Evolutionary conservation across 64 coral and sea anemone species (phyloP).

Genomic region (Catalaphyllia jardinei): DNA sequence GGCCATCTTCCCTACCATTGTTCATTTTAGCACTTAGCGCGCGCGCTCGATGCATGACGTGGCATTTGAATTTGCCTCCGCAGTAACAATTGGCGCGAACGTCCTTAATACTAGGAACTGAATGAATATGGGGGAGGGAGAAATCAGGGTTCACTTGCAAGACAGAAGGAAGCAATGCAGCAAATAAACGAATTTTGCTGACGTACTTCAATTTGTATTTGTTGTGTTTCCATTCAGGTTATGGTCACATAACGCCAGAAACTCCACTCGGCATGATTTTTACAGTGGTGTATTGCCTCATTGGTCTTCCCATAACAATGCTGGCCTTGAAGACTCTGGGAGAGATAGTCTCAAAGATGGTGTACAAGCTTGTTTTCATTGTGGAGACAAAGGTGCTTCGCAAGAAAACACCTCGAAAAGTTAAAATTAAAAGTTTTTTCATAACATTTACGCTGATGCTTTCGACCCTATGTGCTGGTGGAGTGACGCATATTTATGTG

Average conservation of each 20-base stretch:
- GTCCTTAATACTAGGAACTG: no score
- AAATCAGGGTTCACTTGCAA: no score
- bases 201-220: neutral
- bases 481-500: conserved; percentile 11
- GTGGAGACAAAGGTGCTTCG: neutral
- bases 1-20: no score
- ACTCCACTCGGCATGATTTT: conserved; percentile 44
- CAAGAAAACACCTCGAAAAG: neutral
- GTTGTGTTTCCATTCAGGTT: conserved; percentile 19
- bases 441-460: conserved; percentile 42
- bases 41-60: no score
- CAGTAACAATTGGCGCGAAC: no score
- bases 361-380: neutral
- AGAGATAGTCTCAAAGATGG: conserved; percentile 1
- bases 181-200: no score
- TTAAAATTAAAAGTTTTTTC: conserved; percentile 16
- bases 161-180: no score
- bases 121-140: no score
- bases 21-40: no score
- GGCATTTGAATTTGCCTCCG: no score
- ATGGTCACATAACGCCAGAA: conserved; percentile 50
- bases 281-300: conserved; percentile 38
- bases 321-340: conserved; percentile 40
- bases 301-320: conserved; percentile 44
- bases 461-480: conserved; percentile 20